Base-by-base conservation (phyloP, 2,797 vertebrate species). In the Ctenochaetus hawaiiensis region DNA sequence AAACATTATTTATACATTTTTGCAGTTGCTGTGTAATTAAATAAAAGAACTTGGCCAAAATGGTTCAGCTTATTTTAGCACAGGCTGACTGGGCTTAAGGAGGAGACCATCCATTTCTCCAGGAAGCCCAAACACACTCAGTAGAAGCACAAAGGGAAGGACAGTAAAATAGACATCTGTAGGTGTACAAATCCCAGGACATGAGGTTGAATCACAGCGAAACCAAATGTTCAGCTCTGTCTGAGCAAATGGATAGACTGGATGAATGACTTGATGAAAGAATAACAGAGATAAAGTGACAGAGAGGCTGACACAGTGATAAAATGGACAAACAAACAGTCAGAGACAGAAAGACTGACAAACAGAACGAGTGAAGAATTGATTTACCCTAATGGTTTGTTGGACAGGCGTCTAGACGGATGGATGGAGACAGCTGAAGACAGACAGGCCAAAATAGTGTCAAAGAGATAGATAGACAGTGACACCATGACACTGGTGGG, bases 1-100 rank as follows among this genome's bases (percentile, higher is more conserved):
- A 95, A 95, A 95, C 89, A 95, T 95, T 93, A 94, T 95, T 95
- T 91, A 93, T 94, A 95, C 92, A 93, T 94, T 92, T 95, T 93
- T 93, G 92, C 92, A 93, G 34, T 41, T 43, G 17, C 60, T 45
- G 53, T 43, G 18, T 30, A 92, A 90, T 89, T 94, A 92, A 95
- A 94, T 95, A 89, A 93, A 93, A 93, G 88, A 4, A 57, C 39
- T 34, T 12, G 6, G 26, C 51, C 57, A 10, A 73, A 63, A 47
- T 14, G 48, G 34, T 51, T 67, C 17, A 67, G 20, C 49, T 58
- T 56, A 58, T 71, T 37, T n/a, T 26, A 58, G 45, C 16, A 17
- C 2, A 49, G 56, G 23, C 48, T 22, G 91, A 93, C 90, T 92
- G 91, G 0, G 94, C 93, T 95, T 95, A 95, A 95, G 93, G 91